These are phyloP conservation scores for Acanthosepion esculentum DNA, from an alignment of 2,888 invertebrate genomes.

Conservation along the genomic window DNA sequence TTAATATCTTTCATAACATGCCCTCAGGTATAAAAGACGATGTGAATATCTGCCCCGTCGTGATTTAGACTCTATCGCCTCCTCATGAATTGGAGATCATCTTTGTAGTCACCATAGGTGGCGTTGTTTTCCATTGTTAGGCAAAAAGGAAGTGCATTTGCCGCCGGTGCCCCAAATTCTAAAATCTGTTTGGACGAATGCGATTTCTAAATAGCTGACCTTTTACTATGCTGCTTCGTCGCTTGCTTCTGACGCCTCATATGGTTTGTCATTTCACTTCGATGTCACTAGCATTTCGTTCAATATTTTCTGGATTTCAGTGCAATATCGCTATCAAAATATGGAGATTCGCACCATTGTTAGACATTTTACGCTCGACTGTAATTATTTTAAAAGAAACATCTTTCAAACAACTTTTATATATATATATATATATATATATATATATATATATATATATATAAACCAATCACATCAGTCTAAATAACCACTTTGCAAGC, in stretches of 20 bases:
- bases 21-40: background rate
- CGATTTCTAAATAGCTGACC: background rate
- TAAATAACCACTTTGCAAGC: too few species aligned
- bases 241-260: too few species aligned
- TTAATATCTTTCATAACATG: background rate
- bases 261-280: background rate
- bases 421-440: too few species aligned
- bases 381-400: too few species aligned
- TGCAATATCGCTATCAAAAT: background rate
- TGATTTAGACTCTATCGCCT: background rate
- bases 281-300: background rate
- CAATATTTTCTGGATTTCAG: background rate
- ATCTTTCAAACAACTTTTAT: too few species aligned
- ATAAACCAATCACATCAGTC: too few species aligned
- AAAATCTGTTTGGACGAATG: background rate
- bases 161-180: background rate
- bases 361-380: too few species aligned
- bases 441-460: too few species aligned
- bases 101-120: background rate
- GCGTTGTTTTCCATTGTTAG: background rate
- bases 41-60: background rate
- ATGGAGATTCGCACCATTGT: too few species aligned
- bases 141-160: background rate
- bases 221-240: background rate
- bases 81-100: background rate